These are phyloP conservation scores for Cottoperca gobio DNA, from an alignment of 2,797 vertebrate genomes.

Conservation along the genomic window DNA sequence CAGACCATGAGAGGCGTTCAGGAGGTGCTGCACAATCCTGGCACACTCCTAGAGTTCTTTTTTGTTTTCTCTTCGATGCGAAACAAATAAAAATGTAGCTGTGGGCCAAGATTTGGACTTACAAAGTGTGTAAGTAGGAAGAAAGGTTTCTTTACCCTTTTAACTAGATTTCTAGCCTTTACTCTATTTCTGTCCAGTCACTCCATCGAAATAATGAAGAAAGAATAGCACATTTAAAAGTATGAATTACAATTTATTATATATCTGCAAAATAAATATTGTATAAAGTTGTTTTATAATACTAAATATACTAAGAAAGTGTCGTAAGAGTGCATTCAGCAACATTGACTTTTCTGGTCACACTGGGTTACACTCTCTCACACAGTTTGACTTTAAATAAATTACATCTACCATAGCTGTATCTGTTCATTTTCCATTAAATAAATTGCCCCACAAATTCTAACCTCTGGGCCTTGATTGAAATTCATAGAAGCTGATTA, in stretches of 20 bases:
- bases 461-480: slow-evolving; percentile 19
- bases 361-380: not conserved
- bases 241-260: not conserved
- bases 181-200: slow-evolving; percentile 30
- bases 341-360: slow-evolving; percentile 1
- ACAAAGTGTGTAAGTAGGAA: slow-evolving; percentile 28
- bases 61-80: slow-evolving; percentile 19
- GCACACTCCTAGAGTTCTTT: slow-evolving; percentile 27
- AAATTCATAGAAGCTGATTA: slow-evolving; percentile 37
- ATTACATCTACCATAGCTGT: not conserved
- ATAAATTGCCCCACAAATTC: slow-evolving; percentile 18
- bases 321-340: not conserved
- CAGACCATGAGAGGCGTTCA: slow-evolving; percentile 49
- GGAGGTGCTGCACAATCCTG: slow-evolving; percentile 41
- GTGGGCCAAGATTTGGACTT: slow-evolving; percentile 24
- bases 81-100: slow-evolving; percentile 30
- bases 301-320: not conserved
- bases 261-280: not conserved
- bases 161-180: slow-evolving; percentile 15
- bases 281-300: not conserved
- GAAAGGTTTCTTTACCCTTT: slow-evolving; percentile 26
- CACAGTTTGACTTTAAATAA: not conserved
- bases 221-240: not conserved
- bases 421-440: slow-evolving; percentile 32
- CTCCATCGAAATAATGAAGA: slow-evolving; percentile 3